A percentile compares a stretch with the other conserved stretches of the same genome.
Conservation (phyloP, 2,888 invertebrate species). For the Quadroppia sp. region DNA sequence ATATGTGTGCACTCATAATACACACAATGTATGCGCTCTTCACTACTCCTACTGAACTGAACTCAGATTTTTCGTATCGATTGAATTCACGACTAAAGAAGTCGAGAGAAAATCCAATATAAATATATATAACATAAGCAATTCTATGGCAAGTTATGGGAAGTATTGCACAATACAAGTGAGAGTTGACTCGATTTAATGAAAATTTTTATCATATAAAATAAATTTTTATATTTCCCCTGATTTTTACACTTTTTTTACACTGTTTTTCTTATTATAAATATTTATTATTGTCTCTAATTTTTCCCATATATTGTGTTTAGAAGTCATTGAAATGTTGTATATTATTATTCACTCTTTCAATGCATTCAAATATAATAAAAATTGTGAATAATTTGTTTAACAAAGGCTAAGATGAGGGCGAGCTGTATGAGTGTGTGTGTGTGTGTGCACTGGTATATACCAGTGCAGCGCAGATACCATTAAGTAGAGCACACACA, state of each 20-base stretch:
- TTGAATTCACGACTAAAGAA: neutral
- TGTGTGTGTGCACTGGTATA: no score
- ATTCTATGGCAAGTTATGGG: neutral
- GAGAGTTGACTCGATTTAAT: conserved; percentile 8
- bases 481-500: neutral
- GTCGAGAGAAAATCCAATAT: neutral
- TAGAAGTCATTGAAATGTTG: no score
- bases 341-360: neutral
- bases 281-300: no score
- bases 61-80: conserved; percentile 13
- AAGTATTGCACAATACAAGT: neutral
- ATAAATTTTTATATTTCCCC: neutral
- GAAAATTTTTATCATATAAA: neutral
- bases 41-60: neutral
- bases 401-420: neutral
- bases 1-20: neutral
- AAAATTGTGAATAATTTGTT: conserved; percentile 7
- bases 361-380: neutral
- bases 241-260: neutral
- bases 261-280: neutral
- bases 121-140: neutral
- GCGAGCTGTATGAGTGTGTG: neutral
- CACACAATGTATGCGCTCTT: neutral
- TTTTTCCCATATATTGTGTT: no score
- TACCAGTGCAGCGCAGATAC: neutral